These are phyloP conservation scores for Lasaia peninsularis DNA, from an alignment of 1,140 invertebrate genomes.

Conservation along the genomic window DNA sequence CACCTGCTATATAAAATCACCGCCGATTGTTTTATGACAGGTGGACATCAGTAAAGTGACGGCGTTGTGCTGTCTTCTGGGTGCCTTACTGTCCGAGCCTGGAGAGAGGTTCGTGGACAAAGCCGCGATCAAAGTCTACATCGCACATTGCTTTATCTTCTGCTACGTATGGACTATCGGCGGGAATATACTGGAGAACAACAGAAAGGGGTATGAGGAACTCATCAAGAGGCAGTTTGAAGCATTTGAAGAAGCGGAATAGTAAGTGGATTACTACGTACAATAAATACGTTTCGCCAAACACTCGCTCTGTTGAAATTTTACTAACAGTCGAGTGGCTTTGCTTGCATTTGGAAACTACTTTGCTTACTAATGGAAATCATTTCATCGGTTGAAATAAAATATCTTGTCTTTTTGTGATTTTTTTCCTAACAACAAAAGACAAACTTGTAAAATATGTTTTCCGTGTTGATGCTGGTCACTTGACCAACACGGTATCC, in stretches of 20 bases:
- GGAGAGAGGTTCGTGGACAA: slow-evolving; percentile 77
- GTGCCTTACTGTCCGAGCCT: slow-evolving; percentile 80
- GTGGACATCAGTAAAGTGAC: slow-evolving; percentile 89
- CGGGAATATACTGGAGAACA: slow-evolving; percentile 86
- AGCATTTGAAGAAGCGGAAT: slow-evolving; percentile 79
- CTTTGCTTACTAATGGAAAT: too few relatives aligned
- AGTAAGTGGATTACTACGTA: slow-evolving; percentile 38
- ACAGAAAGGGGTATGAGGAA: slow-evolving; percentile 83
- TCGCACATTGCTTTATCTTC: slow-evolving; percentile 86
- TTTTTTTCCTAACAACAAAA: too few relatives aligned
- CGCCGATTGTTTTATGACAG: slow-evolving; percentile 60
- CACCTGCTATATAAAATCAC: background rate
- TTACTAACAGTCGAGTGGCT: too few relatives aligned
- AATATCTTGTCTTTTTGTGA: too few relatives aligned
- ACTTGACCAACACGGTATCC: too few relatives aligned
- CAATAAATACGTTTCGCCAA: too few relatives aligned
- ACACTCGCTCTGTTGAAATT: too few relatives aligned
- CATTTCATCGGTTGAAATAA: too few relatives aligned
- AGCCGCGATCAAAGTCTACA: slow-evolving; percentile 78
- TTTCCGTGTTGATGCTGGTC: too few relatives aligned
- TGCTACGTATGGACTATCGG: slow-evolving; percentile 89
- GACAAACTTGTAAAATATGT: too few relatives aligned
- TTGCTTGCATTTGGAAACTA: too few relatives aligned
- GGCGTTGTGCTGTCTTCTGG: slow-evolving; percentile 85
- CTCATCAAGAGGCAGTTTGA: slow-evolving; percentile 84